These are phyloP conservation scores for Premnoplex brunnescens DNA, from an alignment of 2,797 vertebrate genomes.

Conservation along the genomic window DNA sequence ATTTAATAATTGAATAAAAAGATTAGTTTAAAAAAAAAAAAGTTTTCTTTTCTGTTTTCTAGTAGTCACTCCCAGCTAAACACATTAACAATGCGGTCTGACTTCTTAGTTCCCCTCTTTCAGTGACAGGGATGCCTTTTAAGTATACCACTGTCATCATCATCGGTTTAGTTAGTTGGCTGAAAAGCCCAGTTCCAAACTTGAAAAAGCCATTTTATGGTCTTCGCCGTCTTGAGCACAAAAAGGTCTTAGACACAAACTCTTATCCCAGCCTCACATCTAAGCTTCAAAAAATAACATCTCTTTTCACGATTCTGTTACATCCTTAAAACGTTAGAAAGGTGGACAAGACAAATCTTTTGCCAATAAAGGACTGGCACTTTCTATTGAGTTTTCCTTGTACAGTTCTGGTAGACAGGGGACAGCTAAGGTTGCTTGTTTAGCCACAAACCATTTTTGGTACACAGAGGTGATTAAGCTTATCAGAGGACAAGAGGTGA, in stretches of 20 bases:
- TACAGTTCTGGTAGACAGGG: background rate
- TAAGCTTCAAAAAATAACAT: background rate
- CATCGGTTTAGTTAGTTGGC: background rate
- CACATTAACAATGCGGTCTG: background rate
- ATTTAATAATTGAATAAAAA: constrained; percentile 68
- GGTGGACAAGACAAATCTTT: background rate
- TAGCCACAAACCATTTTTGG: background rate
- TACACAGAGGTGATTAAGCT: rapidly evolving
- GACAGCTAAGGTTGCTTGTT: background rate
- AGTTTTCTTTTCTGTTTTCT: background rate
- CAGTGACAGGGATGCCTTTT: background rate
- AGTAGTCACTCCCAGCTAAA: background rate
- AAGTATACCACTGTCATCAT: background rate
- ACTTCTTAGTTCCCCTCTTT: background rate
- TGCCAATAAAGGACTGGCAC: background rate
- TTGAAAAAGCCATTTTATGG: background rate
- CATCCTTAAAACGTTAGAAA: background rate
- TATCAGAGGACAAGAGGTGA: background rate
- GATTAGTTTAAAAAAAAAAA: background rate
- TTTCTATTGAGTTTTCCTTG: background rate
- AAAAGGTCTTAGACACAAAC: background rate
- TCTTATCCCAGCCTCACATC: background rate
- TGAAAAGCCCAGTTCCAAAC: background rate
- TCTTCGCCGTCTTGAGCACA: background rate
- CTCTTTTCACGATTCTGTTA: background rate